Conservation (phyloP, 2,113 vertebrate species). For the Turdus rufiventris region DNA sequence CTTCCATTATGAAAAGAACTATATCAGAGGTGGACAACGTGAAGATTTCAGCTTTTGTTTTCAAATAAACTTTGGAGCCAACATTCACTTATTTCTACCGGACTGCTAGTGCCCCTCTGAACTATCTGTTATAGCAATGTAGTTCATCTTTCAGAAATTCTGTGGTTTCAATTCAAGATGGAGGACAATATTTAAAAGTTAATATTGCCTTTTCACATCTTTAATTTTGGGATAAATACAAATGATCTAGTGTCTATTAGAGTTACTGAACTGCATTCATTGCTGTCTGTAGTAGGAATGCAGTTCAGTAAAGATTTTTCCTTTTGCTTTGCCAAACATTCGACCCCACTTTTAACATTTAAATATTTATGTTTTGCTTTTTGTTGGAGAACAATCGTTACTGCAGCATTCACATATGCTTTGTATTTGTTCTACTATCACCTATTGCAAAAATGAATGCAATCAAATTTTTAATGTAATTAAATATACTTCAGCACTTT, state of each 20-base stretch:
- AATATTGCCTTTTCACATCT: constrained; percentile 69
- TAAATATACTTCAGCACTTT: constrained; percentile 79
- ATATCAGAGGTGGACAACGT: constrained; percentile 71
- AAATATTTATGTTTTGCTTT: constrained; percentile 42
- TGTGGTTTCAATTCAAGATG: constrained; percentile 69
- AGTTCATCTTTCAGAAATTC: constrained; percentile 68
- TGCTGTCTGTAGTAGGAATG: constrained; percentile 30
- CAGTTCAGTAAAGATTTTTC: constrained; percentile 25
- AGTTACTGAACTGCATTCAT: constrained; percentile 57
- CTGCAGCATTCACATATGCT: constrained; percentile 57
- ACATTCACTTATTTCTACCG: constrained; percentile 68
- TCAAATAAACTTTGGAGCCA: constrained; percentile 71
- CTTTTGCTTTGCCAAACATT: constrained; percentile 28
- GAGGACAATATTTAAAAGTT: constrained; percentile 69
- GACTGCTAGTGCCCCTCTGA: constrained; percentile 72
- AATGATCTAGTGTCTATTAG: not conserved
- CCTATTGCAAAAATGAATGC: constrained; percentile 71
- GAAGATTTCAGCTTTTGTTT: constrained; percentile 74
- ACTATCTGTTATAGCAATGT: constrained; percentile 64
- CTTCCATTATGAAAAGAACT: constrained; percentile 75
- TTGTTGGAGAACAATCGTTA: constrained; percentile 55
- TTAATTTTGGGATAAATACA: constrained; percentile 64
- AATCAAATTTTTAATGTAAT: constrained; percentile 72
- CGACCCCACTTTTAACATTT: constrained; percentile 29
- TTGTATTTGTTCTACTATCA: constrained; percentile 56